A percentile compares a stretch with the other conserved stretches of the same genome.
Evolutionary conservation across 2,113 vertebrate genomes (phyloP).

Genomic region (Riparia riparia): DNA sequence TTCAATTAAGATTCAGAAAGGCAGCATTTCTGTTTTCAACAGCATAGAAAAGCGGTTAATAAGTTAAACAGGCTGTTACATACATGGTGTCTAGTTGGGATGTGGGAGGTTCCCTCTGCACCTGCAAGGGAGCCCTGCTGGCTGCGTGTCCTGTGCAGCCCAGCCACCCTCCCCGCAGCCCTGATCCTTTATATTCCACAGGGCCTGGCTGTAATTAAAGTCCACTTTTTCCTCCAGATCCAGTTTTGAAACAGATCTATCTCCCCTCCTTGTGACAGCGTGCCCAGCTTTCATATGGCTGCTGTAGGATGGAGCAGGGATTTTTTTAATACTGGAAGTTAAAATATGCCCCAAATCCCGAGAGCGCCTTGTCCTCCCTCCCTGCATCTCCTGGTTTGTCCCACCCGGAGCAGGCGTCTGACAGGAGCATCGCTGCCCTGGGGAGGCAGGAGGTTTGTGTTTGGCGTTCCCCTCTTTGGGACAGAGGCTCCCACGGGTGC

Average conservation of each 20-base stretch:
- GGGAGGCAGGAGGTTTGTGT: fast-evolving
- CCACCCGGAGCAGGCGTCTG: fast-evolving
- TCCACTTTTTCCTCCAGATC: background rate
- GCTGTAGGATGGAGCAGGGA: no score
- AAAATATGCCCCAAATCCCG: background rate
- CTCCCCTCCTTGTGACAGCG: fast-evolving
- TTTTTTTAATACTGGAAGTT: background rate
- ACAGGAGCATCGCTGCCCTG: fast-evolving
- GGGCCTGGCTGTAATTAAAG: background rate
- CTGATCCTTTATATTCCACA: background rate
- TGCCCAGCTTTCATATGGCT: background rate
- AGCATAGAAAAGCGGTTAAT: background rate
- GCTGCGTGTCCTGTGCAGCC: background rate
- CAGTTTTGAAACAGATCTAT: background rate
- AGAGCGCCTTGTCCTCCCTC: background rate
- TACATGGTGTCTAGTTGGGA: background rate
- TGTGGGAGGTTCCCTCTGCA: background rate
- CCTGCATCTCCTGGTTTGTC: background rate
- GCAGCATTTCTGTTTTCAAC: background rate
- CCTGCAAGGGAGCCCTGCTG: background rate
- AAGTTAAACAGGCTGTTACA: background rate
- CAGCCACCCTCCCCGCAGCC: background rate
- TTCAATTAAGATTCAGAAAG: background rate
- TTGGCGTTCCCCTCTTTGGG: fast-evolving
- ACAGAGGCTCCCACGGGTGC: background rate